Evolutionary conservation across 2,797 vertebrate genomes (phyloP).

Genomic region (Sus cebifrons): DNA sequence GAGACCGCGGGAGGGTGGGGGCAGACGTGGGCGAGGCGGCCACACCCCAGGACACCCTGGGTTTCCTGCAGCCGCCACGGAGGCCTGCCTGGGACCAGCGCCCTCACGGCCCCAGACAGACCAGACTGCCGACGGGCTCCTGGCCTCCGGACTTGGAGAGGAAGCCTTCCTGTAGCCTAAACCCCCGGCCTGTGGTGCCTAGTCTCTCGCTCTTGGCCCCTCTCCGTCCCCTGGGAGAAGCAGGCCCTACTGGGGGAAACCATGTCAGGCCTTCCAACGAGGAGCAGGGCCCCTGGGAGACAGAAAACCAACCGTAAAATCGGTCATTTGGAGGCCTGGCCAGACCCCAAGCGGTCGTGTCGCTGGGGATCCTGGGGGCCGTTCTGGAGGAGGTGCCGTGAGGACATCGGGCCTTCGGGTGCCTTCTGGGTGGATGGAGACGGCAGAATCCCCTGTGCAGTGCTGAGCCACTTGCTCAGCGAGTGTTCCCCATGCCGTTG

Average conservation of each 20-base stretch:
- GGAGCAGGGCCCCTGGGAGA: background rate
- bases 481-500: too few relatives aligned
- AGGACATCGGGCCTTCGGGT: background rate
- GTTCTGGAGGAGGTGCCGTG: background rate
- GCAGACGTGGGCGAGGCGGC: too few relatives aligned
- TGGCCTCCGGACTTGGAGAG: background rate
- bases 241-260: too few relatives aligned
- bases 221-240: background rate
- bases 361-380: background rate
- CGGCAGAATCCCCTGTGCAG: background rate
- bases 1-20: fast-evolving
- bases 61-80: too few relatives aligned
- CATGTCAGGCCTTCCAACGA: background rate
- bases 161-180: background rate
- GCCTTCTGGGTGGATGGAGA: background rate
- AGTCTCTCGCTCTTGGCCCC: fast-evolving
- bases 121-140: background rate
- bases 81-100: background rate
- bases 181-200: too few relatives aligned
- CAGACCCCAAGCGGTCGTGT: too few relatives aligned
- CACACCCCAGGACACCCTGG: background rate
- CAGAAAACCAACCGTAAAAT: constrained; percentile 71
- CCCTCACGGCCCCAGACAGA: too few relatives aligned
- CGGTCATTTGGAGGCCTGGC: background rate
- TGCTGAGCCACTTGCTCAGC: background rate